Evolutionary conservation across 2,113 vertebrate genomes (phyloP).

Genomic region (Lepidothrix coronata): DNA sequence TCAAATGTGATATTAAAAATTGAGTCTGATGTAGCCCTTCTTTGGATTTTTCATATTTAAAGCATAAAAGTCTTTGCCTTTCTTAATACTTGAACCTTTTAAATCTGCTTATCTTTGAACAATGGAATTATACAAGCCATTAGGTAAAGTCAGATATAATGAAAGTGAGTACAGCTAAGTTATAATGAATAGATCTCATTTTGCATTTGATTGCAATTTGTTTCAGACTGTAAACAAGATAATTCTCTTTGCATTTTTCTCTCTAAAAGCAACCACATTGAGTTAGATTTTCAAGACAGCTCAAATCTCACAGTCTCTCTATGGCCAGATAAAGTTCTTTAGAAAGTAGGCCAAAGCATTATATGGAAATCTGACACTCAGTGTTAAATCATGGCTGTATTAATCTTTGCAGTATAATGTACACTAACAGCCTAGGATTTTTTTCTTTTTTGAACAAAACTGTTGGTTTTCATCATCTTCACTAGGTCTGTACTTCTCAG

Average conservation of each 20-base stretch:
- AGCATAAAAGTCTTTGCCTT: background rate
- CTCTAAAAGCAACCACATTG: background rate
- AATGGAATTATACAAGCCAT: constrained; percentile 1
- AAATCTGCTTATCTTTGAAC: constrained; percentile 15
- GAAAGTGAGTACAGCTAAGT: background rate
- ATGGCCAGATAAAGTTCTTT: background rate
- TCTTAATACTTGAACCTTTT: background rate
- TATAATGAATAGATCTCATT: background rate
- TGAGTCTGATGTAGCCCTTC: background rate
- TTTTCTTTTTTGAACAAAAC: background rate
- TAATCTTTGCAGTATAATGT: background rate
- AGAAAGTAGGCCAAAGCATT: constrained; percentile 33
- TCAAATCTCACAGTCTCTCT: background rate
- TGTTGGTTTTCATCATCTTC: background rate
- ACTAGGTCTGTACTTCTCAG: background rate
- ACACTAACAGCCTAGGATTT: background rate
- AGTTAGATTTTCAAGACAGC: background rate
- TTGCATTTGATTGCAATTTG: background rate
- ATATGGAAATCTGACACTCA: background rate
- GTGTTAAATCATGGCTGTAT: background rate
- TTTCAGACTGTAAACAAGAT: constrained; percentile 2
- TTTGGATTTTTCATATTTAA: constrained; percentile 12
- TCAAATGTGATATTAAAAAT: background rate
- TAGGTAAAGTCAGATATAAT: constrained; percentile 19
- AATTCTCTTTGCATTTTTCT: background rate